Conservation (phyloP, 2,113 vertebrate genomes). For the Climacteris rufus region DNA sequence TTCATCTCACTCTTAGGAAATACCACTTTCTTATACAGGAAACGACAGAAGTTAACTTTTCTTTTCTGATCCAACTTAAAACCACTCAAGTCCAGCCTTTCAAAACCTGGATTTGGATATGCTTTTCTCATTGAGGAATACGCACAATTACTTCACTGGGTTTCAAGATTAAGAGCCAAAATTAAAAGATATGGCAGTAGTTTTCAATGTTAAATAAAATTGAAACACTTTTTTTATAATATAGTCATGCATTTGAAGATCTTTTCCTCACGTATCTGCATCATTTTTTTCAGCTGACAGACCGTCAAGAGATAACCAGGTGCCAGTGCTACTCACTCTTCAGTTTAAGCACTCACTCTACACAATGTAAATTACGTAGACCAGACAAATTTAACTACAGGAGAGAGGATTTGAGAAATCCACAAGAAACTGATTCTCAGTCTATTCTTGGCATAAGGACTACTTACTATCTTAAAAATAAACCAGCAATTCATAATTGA, state of each 20-base stretch:
- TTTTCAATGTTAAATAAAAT: background rate
- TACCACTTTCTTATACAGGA: background rate
- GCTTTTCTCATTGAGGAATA: background rate
- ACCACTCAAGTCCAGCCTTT: background rate
- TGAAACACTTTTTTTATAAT: background rate
- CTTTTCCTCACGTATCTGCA: rapidly evolving
- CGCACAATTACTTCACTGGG: background rate
- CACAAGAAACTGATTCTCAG: background rate
- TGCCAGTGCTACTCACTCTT: background rate
- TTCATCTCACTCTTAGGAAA: background rate
- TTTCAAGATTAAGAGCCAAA: background rate
- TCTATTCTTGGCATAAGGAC: background rate
- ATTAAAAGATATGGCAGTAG: background rate
- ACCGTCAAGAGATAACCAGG: background rate
- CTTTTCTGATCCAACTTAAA: background rate
- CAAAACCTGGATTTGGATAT: background rate
- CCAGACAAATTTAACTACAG: background rate
- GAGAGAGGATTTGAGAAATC: background rate
- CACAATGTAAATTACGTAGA: background rate
- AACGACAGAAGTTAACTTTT: background rate
- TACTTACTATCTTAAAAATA: background rate
- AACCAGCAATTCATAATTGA: background rate
- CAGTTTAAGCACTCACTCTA: background rate
- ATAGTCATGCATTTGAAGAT: background rate
- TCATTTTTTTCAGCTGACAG: background rate